Conservation (phyloP, 2,888 invertebrate species). For the Darwinula stevensoni region DNA sequence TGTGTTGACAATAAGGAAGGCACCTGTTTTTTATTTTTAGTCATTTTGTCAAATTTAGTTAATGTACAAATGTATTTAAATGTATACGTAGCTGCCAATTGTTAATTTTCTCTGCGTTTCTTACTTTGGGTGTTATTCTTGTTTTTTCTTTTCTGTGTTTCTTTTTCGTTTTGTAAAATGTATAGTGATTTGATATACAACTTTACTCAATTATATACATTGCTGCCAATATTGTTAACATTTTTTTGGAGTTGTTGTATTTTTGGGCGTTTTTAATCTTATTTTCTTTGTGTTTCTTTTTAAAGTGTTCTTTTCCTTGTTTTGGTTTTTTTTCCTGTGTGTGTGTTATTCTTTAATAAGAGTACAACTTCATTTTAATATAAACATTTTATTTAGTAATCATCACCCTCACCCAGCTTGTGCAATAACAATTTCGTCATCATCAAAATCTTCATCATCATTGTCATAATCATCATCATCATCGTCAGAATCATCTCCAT, state of each 20-base stretch:
- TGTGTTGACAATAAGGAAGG: conserved; percentile 2
- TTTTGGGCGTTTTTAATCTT: conserved; percentile 2
- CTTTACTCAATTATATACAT: conserved; percentile 2
- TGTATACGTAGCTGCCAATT: conserved; percentile 2
- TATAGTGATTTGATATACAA: conserved; percentile 2
- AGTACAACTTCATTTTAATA: neutral
- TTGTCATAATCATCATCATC: conserved; percentile 2
- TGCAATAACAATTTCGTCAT: neutral
- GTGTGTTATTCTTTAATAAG: too few relatives aligned
- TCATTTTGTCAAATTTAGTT: conserved; percentile 2
- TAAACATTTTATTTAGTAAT: neutral
- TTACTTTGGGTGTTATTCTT: conserved; percentile 2
- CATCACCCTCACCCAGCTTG: too few relatives aligned
- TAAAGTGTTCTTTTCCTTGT: conserved; percentile 2
- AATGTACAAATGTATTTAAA: conserved; percentile 2
- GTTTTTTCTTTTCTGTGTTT: conserved; percentile 2
- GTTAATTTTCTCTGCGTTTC: conserved; percentile 2
- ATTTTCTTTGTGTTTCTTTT: conserved; percentile 2
- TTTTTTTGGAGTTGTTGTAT: conserved; percentile 2
- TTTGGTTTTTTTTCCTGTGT: conserved; percentile 1
- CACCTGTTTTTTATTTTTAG: conserved; percentile 2
- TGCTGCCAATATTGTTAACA: conserved; percentile 2
- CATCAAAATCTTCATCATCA: neutral
- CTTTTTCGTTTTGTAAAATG: conserved; percentile 2
- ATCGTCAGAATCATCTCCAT: conserved; percentile 2